These are phyloP conservation scores for Guaruba guarouba DNA, from an alignment of 2,113 vertebrate genomes.

Conservation along the genomic window DNA sequence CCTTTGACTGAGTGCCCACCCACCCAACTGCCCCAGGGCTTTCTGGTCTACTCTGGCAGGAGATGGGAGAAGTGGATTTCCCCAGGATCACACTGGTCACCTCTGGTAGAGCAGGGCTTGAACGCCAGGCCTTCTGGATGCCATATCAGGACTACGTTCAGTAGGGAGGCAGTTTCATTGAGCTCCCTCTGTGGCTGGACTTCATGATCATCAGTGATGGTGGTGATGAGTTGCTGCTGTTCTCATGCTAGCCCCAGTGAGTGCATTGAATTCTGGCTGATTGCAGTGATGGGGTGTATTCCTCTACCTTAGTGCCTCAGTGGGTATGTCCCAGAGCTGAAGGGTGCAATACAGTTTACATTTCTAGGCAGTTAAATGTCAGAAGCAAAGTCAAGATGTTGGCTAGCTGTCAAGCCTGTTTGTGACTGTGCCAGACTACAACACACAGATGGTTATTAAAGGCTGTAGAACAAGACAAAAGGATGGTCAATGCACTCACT, in stretches of 20 bases:
- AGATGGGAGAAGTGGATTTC: neutral
- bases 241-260: neutral
- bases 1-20: fast-evolving
- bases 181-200: neutral
- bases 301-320: neutral
- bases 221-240: neutral
- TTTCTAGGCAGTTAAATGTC: conserved; percentile 27
- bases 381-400: conserved; percentile 28
- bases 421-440: neutral
- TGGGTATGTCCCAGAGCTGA: neutral
- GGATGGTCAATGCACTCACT: neutral
- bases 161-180: neutral
- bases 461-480: neutral
- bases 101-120: neutral
- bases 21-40: neutral
- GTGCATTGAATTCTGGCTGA: neutral
- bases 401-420: neutral
- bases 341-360: neutral
- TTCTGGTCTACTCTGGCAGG: neutral
- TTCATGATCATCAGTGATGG: fast-evolving
- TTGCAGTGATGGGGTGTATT: neutral
- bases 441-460: neutral
- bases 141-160: neutral
- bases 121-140: neutral
- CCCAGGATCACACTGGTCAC: neutral